A percentile compares a stretch with the other conserved stretches of the same genome.
These are phyloP conservation scores for Sebastolobus alascanus DNA, from an alignment of 2,797 vertebrate species.

Conservation along the genomic window DNA sequence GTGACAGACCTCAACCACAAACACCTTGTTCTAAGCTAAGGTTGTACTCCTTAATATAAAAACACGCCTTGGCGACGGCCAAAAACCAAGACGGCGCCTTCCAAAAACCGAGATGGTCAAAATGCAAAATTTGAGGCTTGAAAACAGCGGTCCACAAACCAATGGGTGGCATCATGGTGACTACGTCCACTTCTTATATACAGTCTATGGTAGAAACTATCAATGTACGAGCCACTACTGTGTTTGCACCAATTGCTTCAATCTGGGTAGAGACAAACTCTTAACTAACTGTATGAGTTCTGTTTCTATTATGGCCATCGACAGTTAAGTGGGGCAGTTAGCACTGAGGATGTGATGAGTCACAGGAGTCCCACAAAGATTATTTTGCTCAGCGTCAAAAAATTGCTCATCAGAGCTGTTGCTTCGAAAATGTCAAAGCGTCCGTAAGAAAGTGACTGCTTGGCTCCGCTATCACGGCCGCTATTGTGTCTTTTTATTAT, in stretches of 20 bases:
- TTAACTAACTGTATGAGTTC: slow-evolving; percentile 19
- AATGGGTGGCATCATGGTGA: too few species aligned
- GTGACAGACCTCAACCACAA: neutral
- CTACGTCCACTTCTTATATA: too few species aligned
- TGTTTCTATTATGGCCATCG: slow-evolving; percentile 3
- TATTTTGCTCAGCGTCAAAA: slow-evolving; percentile 13
- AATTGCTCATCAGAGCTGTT: slow-evolving; percentile 26
- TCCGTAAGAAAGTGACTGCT: slow-evolving; percentile 26
- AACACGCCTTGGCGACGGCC: too few species aligned
- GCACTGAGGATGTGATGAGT: neutral
- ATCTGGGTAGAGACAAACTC: slow-evolving; percentile 23
- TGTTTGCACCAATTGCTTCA: slow-evolving; percentile 11
- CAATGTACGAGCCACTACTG: neutral
- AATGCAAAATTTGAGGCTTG: too few species aligned
- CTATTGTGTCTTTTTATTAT: slow-evolving; percentile 31
- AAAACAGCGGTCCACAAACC: too few species aligned
- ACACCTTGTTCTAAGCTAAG: neutral
- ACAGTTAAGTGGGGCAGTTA: slow-evolving; percentile 21
- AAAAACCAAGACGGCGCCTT: fast-evolving
- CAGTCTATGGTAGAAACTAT: neutral
- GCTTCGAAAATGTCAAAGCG: slow-evolving; percentile 52
- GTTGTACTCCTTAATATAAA: too few species aligned
- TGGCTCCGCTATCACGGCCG: neutral
- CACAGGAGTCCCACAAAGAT: slow-evolving; percentile 16
- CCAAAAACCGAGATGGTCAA: too few species aligned